Conservation (phyloP, 2,113 vertebrate species). For the Zosterops pallidus region DNA sequence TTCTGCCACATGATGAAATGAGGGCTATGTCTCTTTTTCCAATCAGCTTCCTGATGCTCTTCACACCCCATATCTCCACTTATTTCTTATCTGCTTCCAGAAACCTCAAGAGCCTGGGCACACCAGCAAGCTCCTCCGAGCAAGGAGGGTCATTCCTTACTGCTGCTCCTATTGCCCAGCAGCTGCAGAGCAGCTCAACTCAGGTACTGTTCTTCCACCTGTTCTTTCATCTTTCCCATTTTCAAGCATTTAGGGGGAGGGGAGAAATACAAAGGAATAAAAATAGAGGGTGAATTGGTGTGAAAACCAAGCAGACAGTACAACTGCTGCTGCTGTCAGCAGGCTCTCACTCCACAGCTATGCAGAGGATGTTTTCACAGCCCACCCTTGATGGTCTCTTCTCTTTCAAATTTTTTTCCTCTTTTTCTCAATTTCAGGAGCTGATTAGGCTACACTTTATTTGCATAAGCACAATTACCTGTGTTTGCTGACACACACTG, state of each 20-base stretch:
- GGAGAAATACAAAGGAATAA: not conserved
- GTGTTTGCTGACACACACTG: not conserved
- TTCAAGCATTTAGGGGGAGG: not conserved
- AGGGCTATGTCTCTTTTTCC: not conserved
- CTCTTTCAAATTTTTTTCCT: not conserved
- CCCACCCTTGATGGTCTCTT: not conserved
- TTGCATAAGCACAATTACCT: conserved; percentile 23
- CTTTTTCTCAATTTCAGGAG: not conserved
- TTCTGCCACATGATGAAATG: not conserved
- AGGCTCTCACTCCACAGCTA: not conserved
- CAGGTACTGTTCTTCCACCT: not conserved
- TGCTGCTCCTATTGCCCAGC: not conserved
- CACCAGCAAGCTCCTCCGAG: not conserved
- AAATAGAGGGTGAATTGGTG: not conserved
- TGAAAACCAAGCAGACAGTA: not conserved
- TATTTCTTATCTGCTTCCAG: not conserved
- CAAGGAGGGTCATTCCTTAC: not conserved
- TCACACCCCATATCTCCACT: not conserved
- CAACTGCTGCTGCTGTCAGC: not conserved
- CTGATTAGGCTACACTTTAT: not conserved
- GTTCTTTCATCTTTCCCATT: not conserved
- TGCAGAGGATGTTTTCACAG: not conserved
- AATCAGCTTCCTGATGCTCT: not conserved
- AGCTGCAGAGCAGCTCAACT: not conserved
- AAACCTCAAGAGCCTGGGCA: not conserved